These are phyloP conservation scores for Nasua narica DNA, from an alignment of 2,797 vertebrate genomes.

Conservation along the genomic window DNA sequence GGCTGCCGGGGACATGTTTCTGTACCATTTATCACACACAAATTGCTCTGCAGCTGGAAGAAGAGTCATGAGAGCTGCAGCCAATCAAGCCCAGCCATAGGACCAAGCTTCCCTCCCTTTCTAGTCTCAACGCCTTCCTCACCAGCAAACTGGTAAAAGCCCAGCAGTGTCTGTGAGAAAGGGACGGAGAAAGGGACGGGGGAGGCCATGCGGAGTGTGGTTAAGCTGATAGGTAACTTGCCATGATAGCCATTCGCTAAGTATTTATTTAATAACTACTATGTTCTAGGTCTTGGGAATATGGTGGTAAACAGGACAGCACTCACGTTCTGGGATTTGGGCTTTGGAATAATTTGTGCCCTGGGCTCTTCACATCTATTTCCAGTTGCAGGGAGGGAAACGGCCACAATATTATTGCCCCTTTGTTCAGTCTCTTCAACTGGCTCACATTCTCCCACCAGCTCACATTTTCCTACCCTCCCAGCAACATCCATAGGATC, in stretches of 20 bases:
- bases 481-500: background rate
- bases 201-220: background rate
- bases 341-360: background rate
- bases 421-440: background rate
- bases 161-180: background rate
- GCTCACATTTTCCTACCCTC: background rate
- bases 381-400: background rate
- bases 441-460: background rate
- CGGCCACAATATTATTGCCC: background rate
- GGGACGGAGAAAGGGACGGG: background rate
- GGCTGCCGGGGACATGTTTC: constrained; percentile 58
- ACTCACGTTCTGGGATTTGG: background rate
- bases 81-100: background rate
- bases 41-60: constrained; percentile 58
- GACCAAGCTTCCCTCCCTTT: background rate
- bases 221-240: background rate
- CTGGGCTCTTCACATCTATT: background rate
- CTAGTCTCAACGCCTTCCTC: background rate
- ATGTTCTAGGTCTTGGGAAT: background rate
- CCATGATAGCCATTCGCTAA: background rate
- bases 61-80: background rate
- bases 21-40: constrained; percentile 61
- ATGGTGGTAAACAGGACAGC: background rate
- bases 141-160: background rate
- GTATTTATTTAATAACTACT: background rate